Percentiles rank a stretch among this genome's conserved stretches.
These are phyloP conservation scores for Thecophora atra DNA, from an alignment of 2,888 invertebrate species.

Conservation along the genomic window DNA sequence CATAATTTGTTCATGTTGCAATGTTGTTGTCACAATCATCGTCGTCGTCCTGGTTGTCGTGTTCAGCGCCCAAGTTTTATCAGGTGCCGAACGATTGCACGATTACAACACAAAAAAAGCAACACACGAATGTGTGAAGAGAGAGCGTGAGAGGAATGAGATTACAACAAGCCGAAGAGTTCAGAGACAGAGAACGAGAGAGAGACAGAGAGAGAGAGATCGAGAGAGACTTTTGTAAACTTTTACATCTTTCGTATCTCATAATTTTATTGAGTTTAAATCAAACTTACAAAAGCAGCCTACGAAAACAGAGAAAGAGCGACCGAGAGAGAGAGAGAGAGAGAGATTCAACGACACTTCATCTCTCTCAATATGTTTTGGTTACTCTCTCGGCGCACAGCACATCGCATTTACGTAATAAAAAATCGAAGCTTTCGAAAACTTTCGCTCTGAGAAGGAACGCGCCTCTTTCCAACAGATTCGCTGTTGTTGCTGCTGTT, in stretches of 20 bases:
- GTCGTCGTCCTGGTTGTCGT: conserved; percentile 19
- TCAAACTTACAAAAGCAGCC: background rate
- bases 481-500: background rate
- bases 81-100: conserved; percentile 2
- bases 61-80: conserved; percentile 17
- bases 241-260: no score
- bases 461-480: background rate
- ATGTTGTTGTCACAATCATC: conserved; percentile 19
- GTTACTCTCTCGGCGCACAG: conserved; percentile 4
- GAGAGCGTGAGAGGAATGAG: background rate
- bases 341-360: background rate
- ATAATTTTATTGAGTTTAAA: no score
- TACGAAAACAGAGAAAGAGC: background rate
- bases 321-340: no score
- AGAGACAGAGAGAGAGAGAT: background rate
- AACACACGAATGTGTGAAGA: background rate
- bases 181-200: conserved; percentile 6
- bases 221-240: conserved; percentile 3
- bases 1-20: conserved; percentile 12
- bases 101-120: background rate
- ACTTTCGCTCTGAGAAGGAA: background rate
- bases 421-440: background rate
- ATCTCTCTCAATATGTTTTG: background rate
- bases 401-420: conserved; percentile 2
- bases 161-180: no score